Percentiles rank a stretch among this genome's conserved stretches.
phyloP scores from a whole-genome alignment of 92 coral and sea anemone genomes.

The Palythoa grandis region DNA sequence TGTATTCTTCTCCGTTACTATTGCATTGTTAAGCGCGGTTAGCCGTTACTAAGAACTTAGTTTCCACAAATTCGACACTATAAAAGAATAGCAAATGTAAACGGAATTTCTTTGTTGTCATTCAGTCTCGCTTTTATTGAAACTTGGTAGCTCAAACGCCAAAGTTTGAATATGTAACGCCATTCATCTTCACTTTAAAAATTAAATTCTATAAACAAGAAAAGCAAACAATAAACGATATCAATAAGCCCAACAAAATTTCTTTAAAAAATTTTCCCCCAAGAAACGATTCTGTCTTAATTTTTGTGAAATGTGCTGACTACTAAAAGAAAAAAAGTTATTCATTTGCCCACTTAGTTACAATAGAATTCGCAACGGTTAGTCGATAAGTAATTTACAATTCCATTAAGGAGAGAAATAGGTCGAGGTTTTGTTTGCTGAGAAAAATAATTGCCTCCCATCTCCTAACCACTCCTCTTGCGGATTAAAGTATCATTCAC shows the following conservation, averaged over 20 bases:
- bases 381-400: slow-evolving; percentile 74
- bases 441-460: slow-evolving; percentile 84
- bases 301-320: slow-evolving; percentile 19
- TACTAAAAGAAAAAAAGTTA: background rate
- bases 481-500: slow-evolving; percentile 54
- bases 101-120: slow-evolving; percentile 44
- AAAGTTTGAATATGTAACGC: slow-evolving; percentile 64
- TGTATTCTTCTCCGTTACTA: slow-evolving; percentile 71
- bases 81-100: slow-evolving; percentile 40
- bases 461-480: slow-evolving; percentile 50
- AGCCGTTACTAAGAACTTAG: slow-evolving; percentile 82
- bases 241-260: slow-evolving; percentile 55
- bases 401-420: slow-evolving; percentile 83
- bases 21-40: slow-evolving; percentile 81
- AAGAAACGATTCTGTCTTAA: slow-evolving; percentile 25
- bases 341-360: slow-evolving; percentile 41
- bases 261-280: slow-evolving; percentile 37
- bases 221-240: slow-evolving; percentile 76
- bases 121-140: slow-evolving; percentile 53
- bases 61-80: slow-evolving; percentile 45
- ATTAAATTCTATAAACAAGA: slow-evolving; percentile 83
- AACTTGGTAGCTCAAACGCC: slow-evolving; percentile 65
- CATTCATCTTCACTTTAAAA: slow-evolving; percentile 82
- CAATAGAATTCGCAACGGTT: slow-evolving; percentile 75
- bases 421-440: slow-evolving; percentile 83